Evolutionary conservation across 2,797 vertebrate species (phyloP), one percentile per base, ranked within the genome.

Genomic region (Meriones psammophilus): DNA sequence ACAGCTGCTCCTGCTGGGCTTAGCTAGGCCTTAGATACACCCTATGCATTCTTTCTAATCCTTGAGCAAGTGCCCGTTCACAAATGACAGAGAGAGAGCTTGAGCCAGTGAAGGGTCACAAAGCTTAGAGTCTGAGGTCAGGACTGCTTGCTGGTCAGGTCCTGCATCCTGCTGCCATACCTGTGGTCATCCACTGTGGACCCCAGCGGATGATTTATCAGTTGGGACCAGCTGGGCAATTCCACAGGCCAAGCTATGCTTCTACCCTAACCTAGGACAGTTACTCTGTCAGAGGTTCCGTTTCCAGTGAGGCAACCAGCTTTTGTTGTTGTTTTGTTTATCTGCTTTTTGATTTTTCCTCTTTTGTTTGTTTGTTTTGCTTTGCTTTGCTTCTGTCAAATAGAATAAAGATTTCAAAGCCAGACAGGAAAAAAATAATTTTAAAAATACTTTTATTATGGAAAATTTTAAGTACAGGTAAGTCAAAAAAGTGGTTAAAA

Each of bases 361-460:
- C 15, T 39, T 92, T 78, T 84, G 56, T 89, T 92, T 36, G n/a
- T 39, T 36, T 71, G 15, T 36, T 36, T 36, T 36, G 36, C 42
- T 20, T 17, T 24, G 12, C 14, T 50, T 46, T 30, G 64, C 28
- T 83, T 60, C 50, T 79, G 28, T 39, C 58, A 74, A 89, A 26
- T 54, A 74, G 84, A 81, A 90, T 85, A 50, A 94, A 97, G 85
- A 86, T 71, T 83, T 94, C 42, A 89, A 96, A 96, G 91, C 71
- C 91, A 92, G 83, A 87, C 69, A 81, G 50, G 50, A 50, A 50
- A 50, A 50, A 50, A 50, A 50, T 50, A 50, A 50, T 50, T 76
- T 33, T 95, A 91, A 94, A 95, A 94, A 93, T 58, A 58, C 87
- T 96, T 80, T 80, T 92, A 84, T 94, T 95, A 88, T 58, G 56